Conservation (phyloP, 2,797 vertebrate species). For the Coilia nasus region DNA sequence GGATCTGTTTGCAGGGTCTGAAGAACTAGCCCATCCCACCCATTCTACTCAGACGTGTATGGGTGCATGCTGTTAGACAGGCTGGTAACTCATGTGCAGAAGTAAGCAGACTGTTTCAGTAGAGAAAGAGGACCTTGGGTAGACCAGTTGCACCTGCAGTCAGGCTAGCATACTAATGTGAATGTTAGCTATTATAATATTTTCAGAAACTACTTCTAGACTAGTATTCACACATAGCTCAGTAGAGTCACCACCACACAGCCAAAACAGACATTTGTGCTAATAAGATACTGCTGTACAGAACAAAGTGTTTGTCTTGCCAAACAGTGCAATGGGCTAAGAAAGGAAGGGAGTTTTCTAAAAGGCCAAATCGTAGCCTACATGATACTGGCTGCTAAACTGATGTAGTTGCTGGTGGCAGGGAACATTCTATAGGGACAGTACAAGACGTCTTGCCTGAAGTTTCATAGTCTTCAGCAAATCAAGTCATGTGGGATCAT, state of each 20-base stretch:
- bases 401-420: background rate
- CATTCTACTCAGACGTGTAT: background rate
- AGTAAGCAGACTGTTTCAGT: background rate
- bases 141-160: background rate
- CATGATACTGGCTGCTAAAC: background rate
- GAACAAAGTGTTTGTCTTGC: background rate
- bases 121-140: background rate
- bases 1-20: background rate
- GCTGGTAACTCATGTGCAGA: background rate
- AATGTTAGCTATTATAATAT: background rate
- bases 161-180: background rate
- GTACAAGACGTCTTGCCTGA: background rate
- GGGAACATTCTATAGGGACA: background rate
- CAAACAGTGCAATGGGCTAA: background rate
- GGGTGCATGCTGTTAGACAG: background rate
- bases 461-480: background rate
- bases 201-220: background rate
- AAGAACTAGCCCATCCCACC: background rate
- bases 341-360: background rate
- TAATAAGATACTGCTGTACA: background rate
- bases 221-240: background rate
- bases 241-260: background rate
- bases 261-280: background rate
- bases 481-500: background rate
- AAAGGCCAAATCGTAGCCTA: background rate